Percentiles rank a stretch among this genome's conserved stretches.
Evolutionary conservation across 2,113 vertebrate species (phyloP).

Genomic region (Peromyscus leucopus): DNA sequence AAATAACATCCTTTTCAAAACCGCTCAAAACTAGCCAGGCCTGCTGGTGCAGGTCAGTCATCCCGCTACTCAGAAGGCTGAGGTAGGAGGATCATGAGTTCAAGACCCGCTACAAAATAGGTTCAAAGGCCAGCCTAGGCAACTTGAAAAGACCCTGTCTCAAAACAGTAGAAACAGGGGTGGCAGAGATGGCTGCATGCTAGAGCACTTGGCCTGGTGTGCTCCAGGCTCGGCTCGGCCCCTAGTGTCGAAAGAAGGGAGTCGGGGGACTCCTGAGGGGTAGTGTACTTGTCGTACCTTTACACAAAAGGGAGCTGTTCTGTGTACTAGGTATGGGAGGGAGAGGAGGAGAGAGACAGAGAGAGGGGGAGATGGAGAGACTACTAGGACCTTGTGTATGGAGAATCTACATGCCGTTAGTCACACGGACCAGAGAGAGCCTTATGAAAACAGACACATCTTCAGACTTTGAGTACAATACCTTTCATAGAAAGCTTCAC

Average conservation of each 20-base stretch:
- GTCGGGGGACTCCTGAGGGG: conserved; percentile 74
- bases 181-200: too few relatives aligned
- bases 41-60: background rate
- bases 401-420: background rate
- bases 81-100: background rate
- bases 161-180: background rate
- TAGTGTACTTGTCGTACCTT: conserved; percentile 81
- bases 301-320: conserved; percentile 71
- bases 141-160: background rate
- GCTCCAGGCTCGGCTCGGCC: background rate
- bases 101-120: background rate
- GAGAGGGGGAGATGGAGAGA: background rate
- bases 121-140: background rate
- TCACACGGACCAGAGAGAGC: background rate
- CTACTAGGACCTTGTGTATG: background rate
- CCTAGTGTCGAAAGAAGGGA: background rate
- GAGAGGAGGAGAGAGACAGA: background rate
- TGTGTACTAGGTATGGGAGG: too few relatives aligned
- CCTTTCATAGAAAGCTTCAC: conserved; percentile 37
- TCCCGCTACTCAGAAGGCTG: background rate
- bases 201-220: background rate
- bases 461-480: conserved; percentile 53
- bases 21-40: background rate
- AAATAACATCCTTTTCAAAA: conserved; percentile 72
- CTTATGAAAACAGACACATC: background rate